Evolutionary conservation across 2,888 invertebrate genomes (phyloP).

Genomic region (Diplolepis rosae): DNA sequence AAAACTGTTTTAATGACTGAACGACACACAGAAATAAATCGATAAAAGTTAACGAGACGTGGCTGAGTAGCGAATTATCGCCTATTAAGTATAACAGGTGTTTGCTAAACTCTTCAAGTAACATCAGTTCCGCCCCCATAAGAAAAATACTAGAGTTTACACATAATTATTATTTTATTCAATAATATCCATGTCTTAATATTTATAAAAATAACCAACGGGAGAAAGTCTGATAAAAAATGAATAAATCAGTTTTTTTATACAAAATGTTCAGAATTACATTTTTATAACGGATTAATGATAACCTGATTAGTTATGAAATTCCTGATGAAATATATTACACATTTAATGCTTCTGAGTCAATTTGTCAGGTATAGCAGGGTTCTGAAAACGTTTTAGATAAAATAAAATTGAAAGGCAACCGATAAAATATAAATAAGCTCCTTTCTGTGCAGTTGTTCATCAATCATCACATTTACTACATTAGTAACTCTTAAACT

Average conservation of each 20-base stretch:
- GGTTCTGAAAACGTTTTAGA: neutral
- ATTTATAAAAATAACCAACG: neutral
- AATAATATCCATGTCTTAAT: neutral
- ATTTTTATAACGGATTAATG: neutral
- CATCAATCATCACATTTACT: too few species aligned
- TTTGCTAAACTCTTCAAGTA: constrained; percentile 41
- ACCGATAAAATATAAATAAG: neutral
- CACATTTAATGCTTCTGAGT: neutral
- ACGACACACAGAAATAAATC: constrained; percentile 17
- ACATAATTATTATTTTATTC: neutral
- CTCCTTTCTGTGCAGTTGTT: neutral
- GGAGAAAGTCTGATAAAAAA: too few species aligned
- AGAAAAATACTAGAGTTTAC: constrained; percentile 39
- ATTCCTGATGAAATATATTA: neutral
- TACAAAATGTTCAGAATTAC: neutral
- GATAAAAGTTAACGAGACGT: constrained; percentile 40
- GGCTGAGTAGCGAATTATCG: constrained; percentile 46
- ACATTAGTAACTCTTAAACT: too few species aligned
- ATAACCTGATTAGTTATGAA: neutral
- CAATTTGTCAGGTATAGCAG: neutral
- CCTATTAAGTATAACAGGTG: constrained; percentile 36
- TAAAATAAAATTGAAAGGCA: neutral
- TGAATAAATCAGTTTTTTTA: too few species aligned
- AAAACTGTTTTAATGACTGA: constrained; percentile 7
- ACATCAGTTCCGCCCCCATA: constrained; percentile 52